Percentiles rank a stretch among this genome's conserved stretches.
Evolutionary conservation across 64 coral and sea anemone genomes (phyloP).

Genomic region (Stylophora pistillata): DNA sequence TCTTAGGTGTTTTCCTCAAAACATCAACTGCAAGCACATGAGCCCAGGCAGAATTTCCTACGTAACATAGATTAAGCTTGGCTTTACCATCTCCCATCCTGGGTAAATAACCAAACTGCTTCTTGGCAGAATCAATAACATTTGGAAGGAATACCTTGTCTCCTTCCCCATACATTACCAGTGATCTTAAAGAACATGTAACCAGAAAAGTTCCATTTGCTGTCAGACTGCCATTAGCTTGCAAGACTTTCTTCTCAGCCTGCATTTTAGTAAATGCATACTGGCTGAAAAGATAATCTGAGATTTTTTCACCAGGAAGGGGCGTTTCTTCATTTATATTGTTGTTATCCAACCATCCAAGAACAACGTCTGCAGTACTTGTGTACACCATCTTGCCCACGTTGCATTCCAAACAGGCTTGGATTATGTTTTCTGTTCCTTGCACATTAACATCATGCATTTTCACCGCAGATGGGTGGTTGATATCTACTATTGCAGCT

Average conservation of each 20-base stretch:
- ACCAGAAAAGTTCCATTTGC: background rate
- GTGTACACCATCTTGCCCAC: background rate
- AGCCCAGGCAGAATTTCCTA: slow-evolving; percentile 2
- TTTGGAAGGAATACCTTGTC: background rate
- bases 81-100: slow-evolving; percentile 4
- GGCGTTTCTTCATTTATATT: slow-evolving; percentile 8
- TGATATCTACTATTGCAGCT: slow-evolving; percentile 2
- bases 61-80: background rate
- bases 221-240: background rate
- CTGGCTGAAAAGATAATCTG: slow-evolving; percentile 17
- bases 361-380: slow-evolving; percentile 5
- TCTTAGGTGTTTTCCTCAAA: background rate
- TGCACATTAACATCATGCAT: slow-evolving; percentile 13
- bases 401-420: slow-evolving; percentile 13
- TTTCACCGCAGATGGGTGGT: background rate
- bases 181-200: background rate
- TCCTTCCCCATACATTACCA: slow-evolving; percentile 5
- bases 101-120: slow-evolving; percentile 23
- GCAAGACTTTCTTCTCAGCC: slow-evolving; percentile 21
- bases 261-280: slow-evolving; percentile 34
- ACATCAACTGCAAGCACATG: slow-evolving; percentile 15
- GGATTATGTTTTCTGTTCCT: slow-evolving; percentile 17
- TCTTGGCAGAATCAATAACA: slow-evolving; percentile 18
- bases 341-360: slow-evolving; percentile 14
- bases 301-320: background rate